phyloP scores from a whole-genome alignment of 2,888 invertebrate species.

The Cosmorhoe ocellata region DNA sequence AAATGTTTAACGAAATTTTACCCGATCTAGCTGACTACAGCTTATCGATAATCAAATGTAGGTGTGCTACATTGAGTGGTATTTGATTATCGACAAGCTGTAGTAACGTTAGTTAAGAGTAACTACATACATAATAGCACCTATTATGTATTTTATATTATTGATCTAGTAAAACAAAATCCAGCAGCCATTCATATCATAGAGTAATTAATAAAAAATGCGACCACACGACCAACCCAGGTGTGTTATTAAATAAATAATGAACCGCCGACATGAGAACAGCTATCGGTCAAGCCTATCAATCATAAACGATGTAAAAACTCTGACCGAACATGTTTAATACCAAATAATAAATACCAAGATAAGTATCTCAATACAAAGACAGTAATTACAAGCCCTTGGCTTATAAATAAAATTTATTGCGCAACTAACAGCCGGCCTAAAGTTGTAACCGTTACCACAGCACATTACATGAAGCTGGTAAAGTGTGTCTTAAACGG shows the following conservation, averaged over 20 bases:
- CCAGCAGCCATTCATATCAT: too few relatives aligned
- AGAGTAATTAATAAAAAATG: neutral
- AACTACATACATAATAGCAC: too few relatives aligned
- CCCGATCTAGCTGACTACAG: too few relatives aligned
- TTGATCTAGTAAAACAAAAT: too few relatives aligned
- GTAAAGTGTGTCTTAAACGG: neutral
- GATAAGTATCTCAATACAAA: conserved; percentile 27
- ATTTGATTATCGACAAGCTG: too few relatives aligned
- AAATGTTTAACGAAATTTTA: too few relatives aligned
- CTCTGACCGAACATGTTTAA: conserved; percentile 14
- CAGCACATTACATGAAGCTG: neutral
- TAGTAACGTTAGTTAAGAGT: too few relatives aligned
- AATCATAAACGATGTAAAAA: conserved; percentile 17
- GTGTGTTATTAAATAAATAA: conserved; percentile 17
- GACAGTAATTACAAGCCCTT: conserved; percentile 29
- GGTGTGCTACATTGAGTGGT: too few relatives aligned
- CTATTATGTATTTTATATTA: too few relatives aligned
- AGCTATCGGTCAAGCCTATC: conserved; percentile 11
- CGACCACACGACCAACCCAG: conserved; percentile 1
- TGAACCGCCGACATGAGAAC: conserved; percentile 9
- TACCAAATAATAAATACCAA: conserved; percentile 24
- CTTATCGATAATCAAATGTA: too few relatives aligned
- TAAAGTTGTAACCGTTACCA: conserved; percentile 11
- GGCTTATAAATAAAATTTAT: conserved; percentile 27
- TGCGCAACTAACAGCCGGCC: conserved; percentile 15